Base-by-base conservation (phyloP, 2,113 vertebrate species). In the Grammomys dolichurus region DNA sequence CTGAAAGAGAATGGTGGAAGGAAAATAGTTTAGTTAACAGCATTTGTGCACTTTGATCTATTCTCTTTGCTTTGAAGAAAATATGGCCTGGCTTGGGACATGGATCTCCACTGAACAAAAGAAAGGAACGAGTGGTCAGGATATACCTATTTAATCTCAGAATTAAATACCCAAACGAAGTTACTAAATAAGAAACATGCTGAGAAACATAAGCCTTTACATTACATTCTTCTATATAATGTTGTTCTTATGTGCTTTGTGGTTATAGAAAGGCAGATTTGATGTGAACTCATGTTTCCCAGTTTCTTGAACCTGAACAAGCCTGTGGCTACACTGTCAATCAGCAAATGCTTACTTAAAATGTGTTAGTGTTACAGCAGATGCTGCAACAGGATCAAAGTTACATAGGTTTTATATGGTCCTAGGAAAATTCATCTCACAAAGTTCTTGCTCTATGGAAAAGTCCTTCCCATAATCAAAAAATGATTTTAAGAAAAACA, bases 31-130 rank as follows among this genome's bases (percentile, higher is more conserved):
- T n/a, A 46, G 12, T 20, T 91, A 24, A 72, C 26, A 77, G 28
- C 70, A 73, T 40, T 67, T 81, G 24, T 9, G 9, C 0, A 24
- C 26, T 56, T 40, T 67, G 84, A 89, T 77, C 46, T 69, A 56
- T 51, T 65, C n/a, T 76, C 56, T 96, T 70, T 80, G n/a, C n/a
- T 90, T 78, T 94, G 73, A 69, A 91, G 58, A 54, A 87, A 93
- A 90, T 86, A 78, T 51, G 12, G 20, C 48, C n/a, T 51, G 22
- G 9, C 56, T 46, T 92, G 48, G 67, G 26, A 60, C 89, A 60
- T 36, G 54, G 33, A 36, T 77, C 12, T 78, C 31, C 22, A 84
- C 31, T 24, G 17, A 91, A 69, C 28, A 87, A 91, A 96, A 91
- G 17, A 91, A 60, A 13, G 56, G 82, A 75, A 88, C 82, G 65